A percentile compares a stretch with the other conserved stretches of the same genome.
Conservation (phyloP, 2,888 invertebrate species). For the Noctua janthe region DNA sequence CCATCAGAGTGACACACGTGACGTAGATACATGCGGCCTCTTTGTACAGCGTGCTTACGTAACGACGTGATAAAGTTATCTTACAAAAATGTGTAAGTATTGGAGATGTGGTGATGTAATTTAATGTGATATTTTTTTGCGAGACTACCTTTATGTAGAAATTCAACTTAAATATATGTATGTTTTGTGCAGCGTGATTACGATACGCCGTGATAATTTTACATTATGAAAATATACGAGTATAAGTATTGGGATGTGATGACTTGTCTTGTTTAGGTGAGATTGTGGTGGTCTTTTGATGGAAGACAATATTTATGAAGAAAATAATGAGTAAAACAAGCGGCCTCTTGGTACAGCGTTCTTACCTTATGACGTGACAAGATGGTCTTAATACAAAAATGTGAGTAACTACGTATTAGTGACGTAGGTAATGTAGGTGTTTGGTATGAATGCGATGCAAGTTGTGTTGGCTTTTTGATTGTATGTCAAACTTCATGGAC, state of each 20-base stretch:
- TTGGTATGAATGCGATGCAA: background rate
- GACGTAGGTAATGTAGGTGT: background rate
- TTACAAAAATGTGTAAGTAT: background rate
- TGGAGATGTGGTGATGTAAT: background rate
- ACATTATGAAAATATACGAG: background rate
- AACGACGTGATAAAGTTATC: slow-evolving; percentile 21
- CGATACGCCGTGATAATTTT: background rate
- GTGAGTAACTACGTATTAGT: background rate
- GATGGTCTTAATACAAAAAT: background rate
- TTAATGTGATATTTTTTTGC: background rate
- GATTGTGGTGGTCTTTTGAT: background rate
- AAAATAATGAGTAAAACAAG: slow-evolving; percentile 52
- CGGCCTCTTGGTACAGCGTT: slow-evolving; percentile 72
- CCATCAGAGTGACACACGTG: slow-evolving; percentile 83
- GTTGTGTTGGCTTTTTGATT: background rate
- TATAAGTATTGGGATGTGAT: background rate
- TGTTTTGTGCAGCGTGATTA: background rate
- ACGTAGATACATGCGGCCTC: slow-evolving; percentile 74
- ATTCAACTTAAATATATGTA: background rate
- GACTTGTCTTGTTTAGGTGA: background rate
- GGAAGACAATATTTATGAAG: background rate
- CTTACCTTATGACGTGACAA: slow-evolving; percentile 31
- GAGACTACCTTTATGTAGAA: background rate
- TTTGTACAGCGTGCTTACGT: slow-evolving; percentile 73
- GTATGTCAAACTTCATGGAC: background rate